Conservation (phyloP, 2,113 vertebrate species). For the Corynorhinus townsendii region DNA sequence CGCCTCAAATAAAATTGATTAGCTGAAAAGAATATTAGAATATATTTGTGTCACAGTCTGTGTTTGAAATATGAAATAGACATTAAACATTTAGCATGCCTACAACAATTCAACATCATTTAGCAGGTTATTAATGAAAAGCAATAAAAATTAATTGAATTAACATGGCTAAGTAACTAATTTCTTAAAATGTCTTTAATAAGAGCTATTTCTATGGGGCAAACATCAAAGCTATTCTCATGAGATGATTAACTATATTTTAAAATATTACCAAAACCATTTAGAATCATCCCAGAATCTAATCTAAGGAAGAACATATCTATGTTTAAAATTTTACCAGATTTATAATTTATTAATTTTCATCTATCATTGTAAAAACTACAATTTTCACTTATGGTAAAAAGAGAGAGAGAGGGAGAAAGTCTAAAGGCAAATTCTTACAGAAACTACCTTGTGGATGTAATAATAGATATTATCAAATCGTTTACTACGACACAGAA, state of each 20-base stretch:
- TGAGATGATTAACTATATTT: conserved; percentile 5
- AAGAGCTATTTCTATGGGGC: not conserved
- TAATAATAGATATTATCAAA: not conserved
- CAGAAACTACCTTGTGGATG: not conserved
- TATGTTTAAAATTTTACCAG: not conserved
- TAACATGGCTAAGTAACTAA: not conserved
- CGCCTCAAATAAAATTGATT: conserved; percentile 25
- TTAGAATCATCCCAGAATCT: conserved; percentile 8
- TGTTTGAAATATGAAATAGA: conserved; percentile 23
- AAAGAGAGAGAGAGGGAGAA: not conserved
- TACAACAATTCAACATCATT: not conserved
- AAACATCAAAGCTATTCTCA: conserved; percentile 19
- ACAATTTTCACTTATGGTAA: not conserved
- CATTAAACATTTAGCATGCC: not conserved
- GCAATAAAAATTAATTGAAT: conserved; percentile 28
- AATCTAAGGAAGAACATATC: not conserved
- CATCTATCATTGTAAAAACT: not conserved
- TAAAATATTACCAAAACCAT: conserved; percentile 31
- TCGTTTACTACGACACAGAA: not conserved
- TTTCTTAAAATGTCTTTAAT: conserved; percentile 36
- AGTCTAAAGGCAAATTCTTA: not conserved
- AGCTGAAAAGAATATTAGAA: conserved; percentile 42
- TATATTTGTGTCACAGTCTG: not conserved
- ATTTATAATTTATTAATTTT: conserved; percentile 32
- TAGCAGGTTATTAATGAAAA: not conserved